These are phyloP conservation scores for Vanessa cardui DNA, from an alignment of 2,888 invertebrate genomes.

Conservation along the genomic window DNA sequence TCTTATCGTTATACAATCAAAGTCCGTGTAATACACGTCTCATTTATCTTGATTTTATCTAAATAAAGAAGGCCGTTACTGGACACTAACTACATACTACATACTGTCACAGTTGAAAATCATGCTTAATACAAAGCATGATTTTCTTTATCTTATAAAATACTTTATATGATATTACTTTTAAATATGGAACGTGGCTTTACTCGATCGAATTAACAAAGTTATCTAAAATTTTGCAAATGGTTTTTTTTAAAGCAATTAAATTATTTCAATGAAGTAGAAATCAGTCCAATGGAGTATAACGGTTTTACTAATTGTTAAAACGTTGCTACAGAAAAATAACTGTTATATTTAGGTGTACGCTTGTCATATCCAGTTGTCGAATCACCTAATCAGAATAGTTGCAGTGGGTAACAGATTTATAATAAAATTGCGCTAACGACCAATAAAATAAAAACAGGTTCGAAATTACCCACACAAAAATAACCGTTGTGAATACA, in stretches of 20 bases:
- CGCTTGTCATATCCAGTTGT: conserved; percentile 2
- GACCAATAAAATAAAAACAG: conserved; percentile 4
- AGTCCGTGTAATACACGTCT: not conserved
- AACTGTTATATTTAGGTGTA: conserved; percentile 3
- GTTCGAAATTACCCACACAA: not conserved
- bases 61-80: conserved; percentile 8
- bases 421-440: not conserved
- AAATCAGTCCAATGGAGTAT: conserved; percentile 2
- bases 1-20: not conserved
- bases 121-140: not conserved
- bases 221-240: not conserved
- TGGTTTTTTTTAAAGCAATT: not conserved
- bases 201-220: not conserved
- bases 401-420: not conserved
- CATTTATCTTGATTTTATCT: conserved; percentile 13
- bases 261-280: conserved; percentile 5
- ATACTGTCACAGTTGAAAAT: not conserved
- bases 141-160: too few species aligned
- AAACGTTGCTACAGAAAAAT: conserved; percentile 2
- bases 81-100: conserved; percentile 11
- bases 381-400: not conserved
- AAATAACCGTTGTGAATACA: not conserved
- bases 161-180: too few species aligned
- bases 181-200: too few species aligned
- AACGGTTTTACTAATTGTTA: conserved; percentile 7